Evolutionary conservation across 2,113 vertebrate species (phyloP).

Genomic region (Leucoraja erinaceus): DNA sequence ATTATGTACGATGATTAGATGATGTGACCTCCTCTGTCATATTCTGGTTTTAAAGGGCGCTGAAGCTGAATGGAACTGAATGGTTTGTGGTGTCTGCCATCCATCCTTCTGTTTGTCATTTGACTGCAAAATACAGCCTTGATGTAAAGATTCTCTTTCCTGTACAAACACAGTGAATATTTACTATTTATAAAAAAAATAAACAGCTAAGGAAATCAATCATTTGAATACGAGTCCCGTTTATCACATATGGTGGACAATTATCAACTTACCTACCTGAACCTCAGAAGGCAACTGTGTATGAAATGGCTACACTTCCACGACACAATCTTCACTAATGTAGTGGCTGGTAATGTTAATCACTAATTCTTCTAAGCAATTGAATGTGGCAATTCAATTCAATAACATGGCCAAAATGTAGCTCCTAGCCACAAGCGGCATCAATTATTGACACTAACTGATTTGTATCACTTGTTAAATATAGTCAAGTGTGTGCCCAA

Average conservation of each 20-base stretch:
- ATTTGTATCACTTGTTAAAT: no score
- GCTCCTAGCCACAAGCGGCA: no score
- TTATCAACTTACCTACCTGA: no score
- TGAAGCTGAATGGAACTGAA: conserved; percentile 28
- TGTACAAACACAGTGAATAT: conserved; percentile 76
- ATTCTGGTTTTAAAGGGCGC: conserved; percentile 28
- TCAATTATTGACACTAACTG: no score
- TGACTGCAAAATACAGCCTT: conserved; percentile 57
- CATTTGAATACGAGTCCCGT: neutral
- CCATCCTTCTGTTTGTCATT: conserved; percentile 46
- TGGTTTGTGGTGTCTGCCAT: conserved; percentile 24
- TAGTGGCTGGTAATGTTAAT: no score
- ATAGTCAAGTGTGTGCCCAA: no score
- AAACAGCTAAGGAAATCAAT: conserved; percentile 61
- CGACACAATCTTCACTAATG: no score
- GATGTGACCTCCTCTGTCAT: conserved; percentile 39
- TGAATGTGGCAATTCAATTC: no score
- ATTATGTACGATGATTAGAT: conserved; percentile 61
- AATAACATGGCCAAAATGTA: no score
- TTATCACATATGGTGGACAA: neutral
- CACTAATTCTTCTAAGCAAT: no score
- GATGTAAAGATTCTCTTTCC: conserved; percentile 58
- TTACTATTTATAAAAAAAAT: conserved; percentile 93
- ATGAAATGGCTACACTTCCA: no score
- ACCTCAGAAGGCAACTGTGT: no score